These are phyloP conservation scores for Desmodus rotundus DNA, from an alignment of 2,113 vertebrate genomes.

Conservation along the genomic window DNA sequence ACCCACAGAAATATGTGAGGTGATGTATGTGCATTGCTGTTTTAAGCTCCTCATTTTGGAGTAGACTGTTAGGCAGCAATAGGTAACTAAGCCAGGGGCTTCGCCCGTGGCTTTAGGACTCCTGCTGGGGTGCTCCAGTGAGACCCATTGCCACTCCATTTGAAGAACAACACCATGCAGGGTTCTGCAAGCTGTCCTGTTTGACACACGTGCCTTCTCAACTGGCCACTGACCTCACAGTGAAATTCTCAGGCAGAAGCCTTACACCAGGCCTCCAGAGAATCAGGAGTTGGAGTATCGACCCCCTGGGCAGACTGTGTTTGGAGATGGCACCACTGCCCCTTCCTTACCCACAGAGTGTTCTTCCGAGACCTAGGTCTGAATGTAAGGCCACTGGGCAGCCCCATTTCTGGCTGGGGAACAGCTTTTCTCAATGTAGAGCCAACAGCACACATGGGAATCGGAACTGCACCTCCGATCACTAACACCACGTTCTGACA, in stretches of 20 bases:
- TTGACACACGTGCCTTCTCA: background rate
- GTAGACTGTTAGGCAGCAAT: no score
- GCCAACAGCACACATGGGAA: background rate
- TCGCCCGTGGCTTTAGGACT: background rate
- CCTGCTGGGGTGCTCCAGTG: background rate
- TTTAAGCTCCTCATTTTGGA: background rate
- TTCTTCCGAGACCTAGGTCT: slow-evolving; percentile 7
- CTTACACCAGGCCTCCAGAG: background rate
- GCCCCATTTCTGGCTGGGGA: background rate
- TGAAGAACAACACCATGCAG: rapidly evolving
- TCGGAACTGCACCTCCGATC: background rate
- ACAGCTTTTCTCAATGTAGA: background rate
- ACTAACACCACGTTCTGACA: background rate
- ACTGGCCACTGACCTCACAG: background rate
- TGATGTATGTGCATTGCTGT: no score
- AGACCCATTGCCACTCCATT: background rate
- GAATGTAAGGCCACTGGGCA: background rate
- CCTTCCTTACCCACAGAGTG: background rate
- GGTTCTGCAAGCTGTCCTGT: background rate
- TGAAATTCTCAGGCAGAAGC: background rate
- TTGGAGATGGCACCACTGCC: background rate
- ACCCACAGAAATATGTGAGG: background rate
- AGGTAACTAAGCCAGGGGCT: background rate
- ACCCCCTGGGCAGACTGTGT: background rate
- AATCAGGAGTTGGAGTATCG: background rate